Evolutionary conservation across 2,113 vertebrate species (phyloP).

Genomic region (Siphamia tubifer): DNA sequence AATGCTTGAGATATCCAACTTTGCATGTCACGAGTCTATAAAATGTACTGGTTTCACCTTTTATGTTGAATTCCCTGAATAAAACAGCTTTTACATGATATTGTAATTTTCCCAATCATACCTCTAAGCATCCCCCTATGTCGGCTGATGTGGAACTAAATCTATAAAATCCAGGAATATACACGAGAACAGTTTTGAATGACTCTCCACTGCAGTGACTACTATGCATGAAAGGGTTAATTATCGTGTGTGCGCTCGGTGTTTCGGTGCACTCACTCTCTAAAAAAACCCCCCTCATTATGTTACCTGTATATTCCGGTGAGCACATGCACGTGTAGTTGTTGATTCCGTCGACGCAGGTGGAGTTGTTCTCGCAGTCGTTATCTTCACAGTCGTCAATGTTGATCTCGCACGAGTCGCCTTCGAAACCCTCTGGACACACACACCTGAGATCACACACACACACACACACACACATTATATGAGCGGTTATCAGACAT

Average conservation of each 20-base stretch:
- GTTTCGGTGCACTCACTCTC: neutral
- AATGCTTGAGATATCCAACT: no score
- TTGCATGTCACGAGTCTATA: no score
- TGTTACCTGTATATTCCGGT: slow-evolving; percentile 94
- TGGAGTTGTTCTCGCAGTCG: slow-evolving; percentile 98
- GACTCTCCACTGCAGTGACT: no score
- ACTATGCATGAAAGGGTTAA: no score
- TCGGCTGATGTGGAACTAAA: no score
- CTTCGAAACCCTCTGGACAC: slow-evolving; percentile 96
- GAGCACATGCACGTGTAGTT: slow-evolving; percentile 98
- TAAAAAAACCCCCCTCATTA: neutral
- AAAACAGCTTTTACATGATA: no score
- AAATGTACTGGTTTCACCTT: no score
- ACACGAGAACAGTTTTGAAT: no score
- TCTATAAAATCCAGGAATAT: no score
- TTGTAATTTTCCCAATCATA: no score
- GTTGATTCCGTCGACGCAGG: slow-evolving; percentile 96
- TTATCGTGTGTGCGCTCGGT: neutral
- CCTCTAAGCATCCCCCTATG: no score
- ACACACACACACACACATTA: neutral
- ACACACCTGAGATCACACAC: slow-evolving; percentile 83
- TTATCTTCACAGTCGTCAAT: slow-evolving; percentile 99
- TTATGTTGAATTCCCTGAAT: no score
- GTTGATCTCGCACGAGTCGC: slow-evolving; percentile 92
- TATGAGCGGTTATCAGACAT: neutral